Conservation (phyloP, 2,113 vertebrate species). For the Rhinogobius similis region DNA sequence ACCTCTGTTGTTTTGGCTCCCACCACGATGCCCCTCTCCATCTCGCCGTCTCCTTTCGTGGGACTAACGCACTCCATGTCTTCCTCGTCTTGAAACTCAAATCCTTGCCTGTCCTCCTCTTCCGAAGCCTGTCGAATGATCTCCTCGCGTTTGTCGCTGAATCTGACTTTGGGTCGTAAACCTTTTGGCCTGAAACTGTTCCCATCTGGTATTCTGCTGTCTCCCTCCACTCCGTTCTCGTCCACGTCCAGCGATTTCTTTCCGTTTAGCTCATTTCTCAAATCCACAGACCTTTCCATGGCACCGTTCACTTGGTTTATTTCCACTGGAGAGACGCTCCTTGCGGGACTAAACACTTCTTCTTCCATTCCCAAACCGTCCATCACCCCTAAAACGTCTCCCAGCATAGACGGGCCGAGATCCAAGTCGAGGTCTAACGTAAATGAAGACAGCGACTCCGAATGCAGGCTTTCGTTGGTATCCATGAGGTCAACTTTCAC, state of each 20-base stretch:
- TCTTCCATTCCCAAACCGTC: constrained; percentile 72
- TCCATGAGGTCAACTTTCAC: constrained; percentile 31
- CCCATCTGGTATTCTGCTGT: constrained; percentile 64
- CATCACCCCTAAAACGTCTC: constrained; percentile 83
- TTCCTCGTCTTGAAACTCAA: constrained; percentile 62
- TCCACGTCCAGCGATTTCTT: constrained; percentile 59
- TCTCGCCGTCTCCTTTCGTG: constrained; percentile 34
- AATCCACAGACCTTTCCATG: constrained; percentile 35
- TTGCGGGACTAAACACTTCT: constrained; percentile 47
- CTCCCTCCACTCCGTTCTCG: constrained; percentile 45
- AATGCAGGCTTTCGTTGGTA: constrained; percentile 58
- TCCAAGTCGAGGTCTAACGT: constrained; percentile 84
- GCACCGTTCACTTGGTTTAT: constrained; percentile 36
- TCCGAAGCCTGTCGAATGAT: constrained; percentile 75
- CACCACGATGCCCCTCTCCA: constrained; percentile 21
- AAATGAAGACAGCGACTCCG: constrained; percentile 73
- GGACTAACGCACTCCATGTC: constrained; percentile 49
- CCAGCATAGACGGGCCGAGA: constrained; percentile 79
- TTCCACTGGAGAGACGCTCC: constrained; percentile 16
- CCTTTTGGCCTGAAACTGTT: constrained; percentile 73
- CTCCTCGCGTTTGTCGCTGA: constrained; percentile 81
- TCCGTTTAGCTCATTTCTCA: constrained; percentile 62
- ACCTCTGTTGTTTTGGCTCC: constrained; percentile 47
- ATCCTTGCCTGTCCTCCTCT: constrained; percentile 67
- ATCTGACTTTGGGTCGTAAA: constrained; percentile 77